phyloP scores from a whole-genome alignment of 1,140 invertebrate genomes.

The Choristoneura fumiferana region DNA sequence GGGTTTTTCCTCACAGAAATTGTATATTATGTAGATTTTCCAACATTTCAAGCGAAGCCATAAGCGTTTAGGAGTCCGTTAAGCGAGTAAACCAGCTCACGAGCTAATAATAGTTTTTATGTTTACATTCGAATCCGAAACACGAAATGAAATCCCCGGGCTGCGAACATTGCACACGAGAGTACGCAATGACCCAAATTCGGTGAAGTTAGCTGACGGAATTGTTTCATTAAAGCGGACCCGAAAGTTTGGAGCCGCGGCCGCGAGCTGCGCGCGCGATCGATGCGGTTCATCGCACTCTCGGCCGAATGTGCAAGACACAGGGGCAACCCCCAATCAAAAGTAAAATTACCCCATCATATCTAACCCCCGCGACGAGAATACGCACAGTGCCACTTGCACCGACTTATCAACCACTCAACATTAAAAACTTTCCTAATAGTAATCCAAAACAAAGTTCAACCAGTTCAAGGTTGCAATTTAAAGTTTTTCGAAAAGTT shows the following conservation, averaged over 20 bases:
- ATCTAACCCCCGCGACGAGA: slow-evolving; percentile 47
- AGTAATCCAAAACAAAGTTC: slow-evolving; percentile 78
- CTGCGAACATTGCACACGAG: slow-evolving; percentile 34
- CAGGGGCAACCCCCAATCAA: slow-evolving; percentile 42
- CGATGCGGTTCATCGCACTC: slow-evolving; percentile 54
- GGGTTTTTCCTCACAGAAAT: too few relatives aligned
- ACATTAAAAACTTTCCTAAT: slow-evolving; percentile 77
- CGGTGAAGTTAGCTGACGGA: slow-evolving; percentile 37
- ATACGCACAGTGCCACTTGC: slow-evolving; percentile 39
- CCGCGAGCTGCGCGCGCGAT: slow-evolving; percentile 39
- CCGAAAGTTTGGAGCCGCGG: slow-evolving; percentile 50
- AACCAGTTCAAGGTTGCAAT: slow-evolving; percentile 79
- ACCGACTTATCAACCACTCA: slow-evolving; percentile 58
- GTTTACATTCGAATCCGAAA: slow-evolving; percentile 12
- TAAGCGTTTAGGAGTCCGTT: neutral
- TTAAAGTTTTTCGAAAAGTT: slow-evolving; percentile 79
- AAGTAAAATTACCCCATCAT: slow-evolving; percentile 51
- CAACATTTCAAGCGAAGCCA: neutral
- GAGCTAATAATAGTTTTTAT: slow-evolving; percentile 16
- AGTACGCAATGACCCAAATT: slow-evolving; percentile 56
- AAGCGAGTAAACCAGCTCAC: neutral
- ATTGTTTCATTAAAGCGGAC: slow-evolving; percentile 63
- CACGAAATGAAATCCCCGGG: slow-evolving; percentile 17
- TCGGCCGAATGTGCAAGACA: slow-evolving; percentile 30
- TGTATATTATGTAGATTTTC: neutral